Conservation (phyloP, 2,797 vertebrate genomes). For the Urocyon cinereoargenteus region DNA sequence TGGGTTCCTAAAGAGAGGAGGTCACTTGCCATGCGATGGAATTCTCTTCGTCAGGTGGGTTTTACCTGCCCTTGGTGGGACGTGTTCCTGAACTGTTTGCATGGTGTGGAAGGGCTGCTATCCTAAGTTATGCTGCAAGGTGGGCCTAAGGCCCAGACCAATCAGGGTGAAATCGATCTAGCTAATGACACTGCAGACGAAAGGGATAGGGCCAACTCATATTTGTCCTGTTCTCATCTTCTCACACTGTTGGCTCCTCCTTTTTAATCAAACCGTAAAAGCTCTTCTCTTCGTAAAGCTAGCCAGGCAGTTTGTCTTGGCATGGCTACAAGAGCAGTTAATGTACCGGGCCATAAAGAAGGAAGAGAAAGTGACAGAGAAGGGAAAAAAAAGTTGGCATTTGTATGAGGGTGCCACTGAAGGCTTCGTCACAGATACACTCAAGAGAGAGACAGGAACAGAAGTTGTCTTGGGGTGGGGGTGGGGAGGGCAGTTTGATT, state of each 20-base stretch:
- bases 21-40: background rate
- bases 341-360: background rate
- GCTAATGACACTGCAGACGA: background rate
- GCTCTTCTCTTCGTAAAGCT: slow-evolving; percentile 47
- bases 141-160: background rate
- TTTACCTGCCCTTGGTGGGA: background rate
- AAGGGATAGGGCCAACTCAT: background rate
- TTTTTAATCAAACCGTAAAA: slow-evolving; percentile 59
- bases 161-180: background rate
- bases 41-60: background rate
- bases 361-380: background rate
- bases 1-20: slow-evolving; percentile 49
- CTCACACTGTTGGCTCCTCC: slow-evolving; percentile 41
- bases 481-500: slow-evolving; percentile 67
- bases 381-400: background rate
- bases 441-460: slow-evolving; percentile 58
- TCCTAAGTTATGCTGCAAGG: background rate
- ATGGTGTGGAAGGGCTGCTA: background rate
- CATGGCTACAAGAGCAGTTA: slow-evolving; percentile 47
- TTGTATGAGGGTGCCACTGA: slow-evolving; percentile 61
- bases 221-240: slow-evolving; percentile 41
- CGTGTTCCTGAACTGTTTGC: background rate
- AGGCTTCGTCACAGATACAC: slow-evolving; percentile 63
- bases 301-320: slow-evolving; percentile 48
- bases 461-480: slow-evolving; percentile 50